Percentiles rank a stretch among this genome's conserved stretches.
phyloP scores from a whole-genome alignment of 2,113 vertebrate genomes.

The Scalopus aquaticus region DNA sequence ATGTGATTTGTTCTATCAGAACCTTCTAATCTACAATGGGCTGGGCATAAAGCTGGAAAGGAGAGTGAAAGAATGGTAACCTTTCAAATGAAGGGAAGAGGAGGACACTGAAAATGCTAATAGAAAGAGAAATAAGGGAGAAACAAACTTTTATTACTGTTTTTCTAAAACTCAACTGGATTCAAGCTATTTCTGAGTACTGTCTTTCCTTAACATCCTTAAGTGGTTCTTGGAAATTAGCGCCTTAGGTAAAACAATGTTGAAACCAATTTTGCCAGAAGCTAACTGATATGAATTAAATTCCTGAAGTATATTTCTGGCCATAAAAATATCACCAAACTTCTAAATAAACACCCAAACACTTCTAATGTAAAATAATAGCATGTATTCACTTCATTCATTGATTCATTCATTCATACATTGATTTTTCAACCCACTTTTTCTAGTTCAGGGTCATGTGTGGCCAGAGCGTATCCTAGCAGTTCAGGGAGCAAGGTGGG shows the following conservation, averaged over 20 bases:
- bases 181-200: not conserved
- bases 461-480: not conserved
- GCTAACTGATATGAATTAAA: not conserved
- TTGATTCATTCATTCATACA: not conserved
- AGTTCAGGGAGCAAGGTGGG: not conserved
- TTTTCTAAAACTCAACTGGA: not conserved
- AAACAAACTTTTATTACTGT: slow-evolving; percentile 21
- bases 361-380: not conserved
- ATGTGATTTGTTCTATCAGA: slow-evolving; percentile 26
- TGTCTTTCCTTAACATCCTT: not conserved
- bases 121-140: not conserved
- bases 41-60: not conserved
- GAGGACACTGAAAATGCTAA: not conserved
- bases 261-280: not conserved
- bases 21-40: slow-evolving; percentile 3
- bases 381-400: not conserved
- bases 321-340: not conserved
- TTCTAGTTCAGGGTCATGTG: not conserved
- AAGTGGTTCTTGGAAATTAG: not conserved
- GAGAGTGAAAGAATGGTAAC: not conserved
- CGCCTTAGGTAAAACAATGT: no score
- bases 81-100: not conserved
- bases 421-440: not conserved
- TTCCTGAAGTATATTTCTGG: not conserved
- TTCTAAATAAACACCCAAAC: not conserved